A percentile compares a stretch with the other conserved stretches of the same genome.
Conservation (phyloP, 2,113 vertebrate genomes). For the Xyrauchen texanus region DNA sequence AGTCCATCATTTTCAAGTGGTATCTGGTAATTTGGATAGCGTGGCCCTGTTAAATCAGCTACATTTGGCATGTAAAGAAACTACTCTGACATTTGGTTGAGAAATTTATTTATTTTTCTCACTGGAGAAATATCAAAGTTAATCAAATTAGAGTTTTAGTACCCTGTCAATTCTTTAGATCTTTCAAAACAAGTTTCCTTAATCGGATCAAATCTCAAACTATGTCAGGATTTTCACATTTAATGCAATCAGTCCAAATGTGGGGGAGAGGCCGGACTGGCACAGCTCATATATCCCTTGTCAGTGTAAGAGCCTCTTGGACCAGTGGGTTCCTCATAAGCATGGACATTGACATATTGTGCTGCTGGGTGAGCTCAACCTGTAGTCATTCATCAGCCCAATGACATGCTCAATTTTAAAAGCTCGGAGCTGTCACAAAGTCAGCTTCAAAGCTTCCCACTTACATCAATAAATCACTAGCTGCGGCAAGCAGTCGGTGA, state of each 20-base stretch:
- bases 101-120: neutral
- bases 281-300: conserved; percentile 44
- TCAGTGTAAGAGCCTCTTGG: conserved; percentile 16
- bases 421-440: conserved; percentile 71
- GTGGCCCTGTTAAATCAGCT: conserved; percentile 30
- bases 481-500: conserved; percentile 46
- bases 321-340: conserved; percentile 64
- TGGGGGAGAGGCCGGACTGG: conserved; percentile 15
- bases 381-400: conserved; percentile 70
- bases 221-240: neutral
- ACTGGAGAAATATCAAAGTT: conserved; percentile 6
- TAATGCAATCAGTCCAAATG: conserved; percentile 41
- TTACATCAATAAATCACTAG: conserved; percentile 71
- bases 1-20: neutral
- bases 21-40: conserved; percentile 34
- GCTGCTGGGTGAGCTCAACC: conserved; percentile 58
- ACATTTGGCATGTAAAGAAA: conserved; percentile 4
- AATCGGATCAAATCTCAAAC: conserved; percentile 28
- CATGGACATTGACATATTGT: conserved; percentile 72
- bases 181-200: conserved; percentile 29
- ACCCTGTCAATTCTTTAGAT: neutral
- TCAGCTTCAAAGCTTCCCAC: conserved; percentile 70
- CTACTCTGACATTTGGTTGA: conserved; percentile 16
- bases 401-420: conserved; percentile 73
- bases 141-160: conserved; percentile 4